phyloP scores from a whole-genome alignment of 2,888 invertebrate species.

The Rotaria magnacalcarata region DNA sequence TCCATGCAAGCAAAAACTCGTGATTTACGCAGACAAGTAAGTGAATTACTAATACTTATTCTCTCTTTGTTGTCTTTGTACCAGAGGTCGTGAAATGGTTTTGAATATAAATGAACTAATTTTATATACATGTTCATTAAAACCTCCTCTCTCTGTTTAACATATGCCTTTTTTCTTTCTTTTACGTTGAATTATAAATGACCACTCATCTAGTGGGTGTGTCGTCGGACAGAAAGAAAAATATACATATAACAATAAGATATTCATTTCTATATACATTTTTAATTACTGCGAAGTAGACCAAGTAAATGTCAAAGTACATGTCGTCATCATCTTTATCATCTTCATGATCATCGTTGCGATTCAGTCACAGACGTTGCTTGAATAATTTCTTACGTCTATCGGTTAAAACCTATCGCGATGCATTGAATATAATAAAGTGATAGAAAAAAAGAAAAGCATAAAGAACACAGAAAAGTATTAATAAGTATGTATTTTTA shows the following conservation, averaged over 20 bases:
- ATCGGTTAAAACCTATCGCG: neutral
- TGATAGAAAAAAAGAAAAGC: too few species aligned
- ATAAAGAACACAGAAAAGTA: neutral
- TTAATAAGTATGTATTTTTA: neutral
- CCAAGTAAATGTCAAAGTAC: neutral
- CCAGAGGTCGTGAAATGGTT: too few species aligned
- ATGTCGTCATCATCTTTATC: neutral
- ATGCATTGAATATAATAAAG: neutral
- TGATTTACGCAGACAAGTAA: slow-evolving; percentile 33
- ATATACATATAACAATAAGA: neutral
- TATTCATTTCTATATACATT: neutral
- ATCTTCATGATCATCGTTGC: neutral
- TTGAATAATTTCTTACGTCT: neutral
- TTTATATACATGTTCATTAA: too few species aligned
- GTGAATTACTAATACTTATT: neutral
- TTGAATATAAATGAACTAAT: too few species aligned
- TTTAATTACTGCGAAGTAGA: neutral
- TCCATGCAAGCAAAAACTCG: neutral
- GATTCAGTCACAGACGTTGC: neutral
- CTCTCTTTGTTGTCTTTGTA: neutral
- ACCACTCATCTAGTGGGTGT: neutral
- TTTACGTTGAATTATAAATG: neutral
- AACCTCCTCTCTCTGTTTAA: too few species aligned
- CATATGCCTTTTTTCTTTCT: neutral
- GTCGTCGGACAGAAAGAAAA: neutral